Evolutionary conservation across 2,113 vertebrate species (phyloP).

Genomic region (Rana temporaria): DNA sequence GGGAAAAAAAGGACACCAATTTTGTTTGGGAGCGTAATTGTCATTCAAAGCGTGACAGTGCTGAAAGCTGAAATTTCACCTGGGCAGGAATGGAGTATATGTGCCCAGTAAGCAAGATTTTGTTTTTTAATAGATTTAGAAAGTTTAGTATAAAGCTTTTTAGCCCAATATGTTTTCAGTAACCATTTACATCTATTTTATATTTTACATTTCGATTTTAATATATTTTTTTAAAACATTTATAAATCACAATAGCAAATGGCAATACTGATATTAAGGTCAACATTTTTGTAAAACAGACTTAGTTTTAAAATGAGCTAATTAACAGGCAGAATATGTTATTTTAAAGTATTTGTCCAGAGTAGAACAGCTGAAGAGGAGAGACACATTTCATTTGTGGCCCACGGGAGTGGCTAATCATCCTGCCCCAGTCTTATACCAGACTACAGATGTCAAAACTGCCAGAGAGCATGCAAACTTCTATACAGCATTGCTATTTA

Average conservation of each 20-base stretch:
- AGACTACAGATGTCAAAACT: conserved; percentile 50
- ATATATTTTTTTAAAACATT: not conserved
- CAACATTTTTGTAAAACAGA: not conserved
- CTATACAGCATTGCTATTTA: conserved; percentile 26
- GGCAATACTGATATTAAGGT: not conserved
- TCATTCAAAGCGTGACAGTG: too few species aligned
- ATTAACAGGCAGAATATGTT: not conserved
- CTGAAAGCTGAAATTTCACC: too few species aligned
- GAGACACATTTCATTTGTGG: conserved; percentile 15
- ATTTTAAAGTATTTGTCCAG: not conserved
- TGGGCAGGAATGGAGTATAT: too few species aligned
- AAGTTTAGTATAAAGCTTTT: too few species aligned
- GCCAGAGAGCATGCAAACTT: conserved; percentile 36
- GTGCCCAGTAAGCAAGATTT: too few species aligned
- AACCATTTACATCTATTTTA: too few species aligned
- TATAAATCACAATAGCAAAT: not conserved
- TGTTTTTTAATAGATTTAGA: too few species aligned
- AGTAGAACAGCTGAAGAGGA: not conserved
- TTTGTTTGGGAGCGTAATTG: too few species aligned
- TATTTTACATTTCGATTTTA: too few species aligned
- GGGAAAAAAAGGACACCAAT: too few species aligned
- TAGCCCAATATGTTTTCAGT: too few species aligned
- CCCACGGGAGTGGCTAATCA: conserved; percentile 44
- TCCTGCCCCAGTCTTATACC: conserved; percentile 13
- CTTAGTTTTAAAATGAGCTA: not conserved